These are phyloP conservation scores for Didymodactylos carnosus DNA, from an alignment of 2,888 invertebrate genomes.

Conservation along the genomic window DNA sequence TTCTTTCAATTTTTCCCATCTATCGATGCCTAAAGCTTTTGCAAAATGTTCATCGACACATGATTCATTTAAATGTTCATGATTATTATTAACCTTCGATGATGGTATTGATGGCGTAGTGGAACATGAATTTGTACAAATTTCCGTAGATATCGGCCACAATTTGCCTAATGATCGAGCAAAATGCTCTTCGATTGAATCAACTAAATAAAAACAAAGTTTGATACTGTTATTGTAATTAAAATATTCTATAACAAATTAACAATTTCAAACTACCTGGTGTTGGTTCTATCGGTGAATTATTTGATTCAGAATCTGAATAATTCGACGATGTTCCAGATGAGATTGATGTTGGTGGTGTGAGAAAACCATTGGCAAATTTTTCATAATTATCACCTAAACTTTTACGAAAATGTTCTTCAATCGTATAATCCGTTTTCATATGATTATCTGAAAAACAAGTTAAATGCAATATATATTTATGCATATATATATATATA, in stretches of 20 bases:
- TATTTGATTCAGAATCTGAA: background rate
- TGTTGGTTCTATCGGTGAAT: background rate
- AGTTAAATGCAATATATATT: too few relatives aligned
- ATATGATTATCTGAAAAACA: background rate
- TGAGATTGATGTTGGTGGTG: constrained; percentile 6
- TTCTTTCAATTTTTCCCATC: constrained; percentile 42
- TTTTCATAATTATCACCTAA: constrained; percentile 44
- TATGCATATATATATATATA: too few relatives aligned
- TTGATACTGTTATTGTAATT: background rate
- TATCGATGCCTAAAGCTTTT: constrained; percentile 55
- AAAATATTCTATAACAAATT: background rate
- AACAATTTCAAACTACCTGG: background rate
- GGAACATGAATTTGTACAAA: background rate
- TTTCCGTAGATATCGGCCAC: too few relatives aligned
- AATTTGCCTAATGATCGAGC: background rate
- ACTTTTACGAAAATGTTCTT: constrained; percentile 80
- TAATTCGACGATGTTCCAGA: too few relatives aligned
- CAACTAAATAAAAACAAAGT: background rate
- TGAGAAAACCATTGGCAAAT: constrained; percentile 14
- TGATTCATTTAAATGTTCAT: background rate
- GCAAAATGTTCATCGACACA: constrained; percentile 77
- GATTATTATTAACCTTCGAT: too few relatives aligned
- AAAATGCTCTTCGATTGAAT: background rate
- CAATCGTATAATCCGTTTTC: constrained; percentile 58
- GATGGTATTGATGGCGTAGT: background rate